Conservation (phyloP, 2,888 invertebrate genomes). For the Exocentrus adspersus region DNA sequence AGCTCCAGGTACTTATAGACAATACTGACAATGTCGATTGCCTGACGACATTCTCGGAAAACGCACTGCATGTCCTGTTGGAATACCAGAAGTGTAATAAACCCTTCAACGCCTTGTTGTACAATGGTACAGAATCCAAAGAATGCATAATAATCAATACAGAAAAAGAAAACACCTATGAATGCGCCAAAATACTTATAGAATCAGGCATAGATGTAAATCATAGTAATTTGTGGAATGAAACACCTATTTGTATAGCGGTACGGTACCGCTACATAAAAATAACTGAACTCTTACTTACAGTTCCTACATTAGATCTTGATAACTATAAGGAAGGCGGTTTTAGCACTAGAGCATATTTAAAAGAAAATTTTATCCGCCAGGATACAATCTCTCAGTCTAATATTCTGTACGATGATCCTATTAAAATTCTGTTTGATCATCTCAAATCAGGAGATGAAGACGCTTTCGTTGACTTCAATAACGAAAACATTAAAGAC, state of each 20-base stretch:
- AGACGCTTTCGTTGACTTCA: conserved; percentile 43
- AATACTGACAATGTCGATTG: conserved; percentile 27
- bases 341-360: conserved; percentile 42
- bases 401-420: conserved; percentile 32
- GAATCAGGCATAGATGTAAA: conserved; percentile 46
- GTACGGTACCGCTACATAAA: conserved; percentile 39
- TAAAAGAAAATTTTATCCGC: conserved; percentile 39
- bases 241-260: conserved; percentile 49
- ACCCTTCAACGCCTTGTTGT: conserved; percentile 37
- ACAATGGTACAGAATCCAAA: conserved; percentile 42
- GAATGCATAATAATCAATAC: conserved; percentile 39
- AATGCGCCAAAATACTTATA: conserved; percentile 44
- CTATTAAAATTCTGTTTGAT: conserved; percentile 40
- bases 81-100: conserved; percentile 40
- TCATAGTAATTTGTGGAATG: conserved; percentile 49
- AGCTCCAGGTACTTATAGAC: conserved; percentile 36
- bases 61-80: conserved; percentile 48
- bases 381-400: conserved; percentile 22
- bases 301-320: conserved; percentile 38
- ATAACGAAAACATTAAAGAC: conserved; percentile 42
- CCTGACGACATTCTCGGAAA: conserved; percentile 47
- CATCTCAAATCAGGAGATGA: conserved; percentile 46
- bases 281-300: conserved; percentile 38
- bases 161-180: conserved; percentile 38
- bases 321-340: conserved; percentile 41